Conservation (phyloP, 2,797 vertebrate genomes). For the Lepus oiostolus region DNA sequence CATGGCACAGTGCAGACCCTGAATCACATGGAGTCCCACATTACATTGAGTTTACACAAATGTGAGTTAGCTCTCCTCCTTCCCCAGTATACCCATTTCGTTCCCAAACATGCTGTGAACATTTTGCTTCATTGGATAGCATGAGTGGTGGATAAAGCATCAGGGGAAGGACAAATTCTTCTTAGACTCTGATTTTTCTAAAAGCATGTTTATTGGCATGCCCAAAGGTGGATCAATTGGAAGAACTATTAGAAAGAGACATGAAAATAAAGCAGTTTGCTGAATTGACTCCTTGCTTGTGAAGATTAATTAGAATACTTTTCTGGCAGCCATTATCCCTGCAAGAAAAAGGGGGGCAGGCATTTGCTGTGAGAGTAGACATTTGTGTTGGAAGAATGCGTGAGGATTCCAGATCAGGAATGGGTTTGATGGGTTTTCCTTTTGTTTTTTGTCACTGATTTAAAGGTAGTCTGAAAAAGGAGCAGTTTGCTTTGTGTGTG, state of each 20-base stretch:
- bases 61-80: accelerated
- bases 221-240: neutral
- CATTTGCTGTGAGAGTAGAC: neutral
- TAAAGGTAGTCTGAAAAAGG: neutral
- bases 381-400: neutral
- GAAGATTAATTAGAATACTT: neutral
- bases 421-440: neutral
- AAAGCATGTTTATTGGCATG: slow-evolving; percentile 1
- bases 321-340: neutral
- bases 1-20: accelerated
- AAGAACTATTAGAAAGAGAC: neutral
- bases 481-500: neutral
- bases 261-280: neutral
- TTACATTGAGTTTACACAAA: neutral
- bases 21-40: neutral
- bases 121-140: neutral
- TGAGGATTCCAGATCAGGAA: neutral
- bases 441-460: slow-evolving; percentile 4
- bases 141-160: neutral
- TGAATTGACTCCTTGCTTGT: neutral
- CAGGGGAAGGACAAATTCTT: neutral
- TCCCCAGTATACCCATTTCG: neutral
- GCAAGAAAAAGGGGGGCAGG: neutral
- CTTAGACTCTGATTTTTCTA: slow-evolving; percentile 2
- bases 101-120: neutral